A percentile compares a stretch with the other conserved stretches of the same genome.
Conservation (phyloP, 2,888 invertebrate genomes). For the Linnaemya tessellans region DNA sequence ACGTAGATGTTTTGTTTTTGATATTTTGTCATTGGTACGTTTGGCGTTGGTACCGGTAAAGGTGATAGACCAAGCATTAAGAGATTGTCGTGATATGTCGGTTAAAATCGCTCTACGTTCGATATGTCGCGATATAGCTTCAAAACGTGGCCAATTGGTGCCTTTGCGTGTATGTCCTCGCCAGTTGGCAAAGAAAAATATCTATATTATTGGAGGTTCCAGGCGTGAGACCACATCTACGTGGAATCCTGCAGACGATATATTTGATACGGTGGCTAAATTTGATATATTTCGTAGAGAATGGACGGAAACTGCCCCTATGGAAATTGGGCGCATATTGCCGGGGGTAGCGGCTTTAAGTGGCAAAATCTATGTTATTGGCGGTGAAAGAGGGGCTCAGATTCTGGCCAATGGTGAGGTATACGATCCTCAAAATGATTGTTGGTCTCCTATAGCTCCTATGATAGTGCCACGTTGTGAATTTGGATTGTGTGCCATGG, state of each 20-base stretch:
- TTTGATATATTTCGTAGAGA: constrained; percentile 88
- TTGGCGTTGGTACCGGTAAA: constrained; percentile 92
- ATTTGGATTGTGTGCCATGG: constrained; percentile 93
- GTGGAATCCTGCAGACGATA: constrained; percentile 91
- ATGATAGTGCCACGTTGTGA: constrained; percentile 95
- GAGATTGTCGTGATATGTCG: constrained; percentile 91
- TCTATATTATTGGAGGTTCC: constrained; percentile 95
- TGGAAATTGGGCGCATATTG: constrained; percentile 93
- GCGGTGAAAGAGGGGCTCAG: constrained; percentile 95
- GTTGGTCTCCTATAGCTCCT: constrained; percentile 86
- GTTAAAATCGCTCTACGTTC: constrained; percentile 91
- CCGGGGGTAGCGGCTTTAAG: constrained; percentile 93
- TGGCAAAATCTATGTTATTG: constrained; percentile 94
- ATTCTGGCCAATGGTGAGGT: constrained; percentile 95
- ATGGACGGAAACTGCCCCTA: constrained; percentile 92
- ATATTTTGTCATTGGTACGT: constrained; percentile 91
- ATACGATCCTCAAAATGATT: constrained; percentile 88
- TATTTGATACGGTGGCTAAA: constrained; percentile 92
- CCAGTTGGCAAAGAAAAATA: constrained; percentile 92
- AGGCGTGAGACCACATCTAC: constrained; percentile 90
- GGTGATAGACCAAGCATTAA: constrained; percentile 90
- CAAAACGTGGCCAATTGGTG: constrained; percentile 90
- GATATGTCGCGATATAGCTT: constrained; percentile 89
- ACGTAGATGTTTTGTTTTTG: constrained; percentile 92
- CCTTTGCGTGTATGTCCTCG: constrained; percentile 91